Percentiles rank a stretch among this genome's conserved stretches.
phyloP scores from a whole-genome alignment of 2,113 vertebrate genomes.

The Hipposideros armiger region DNA sequence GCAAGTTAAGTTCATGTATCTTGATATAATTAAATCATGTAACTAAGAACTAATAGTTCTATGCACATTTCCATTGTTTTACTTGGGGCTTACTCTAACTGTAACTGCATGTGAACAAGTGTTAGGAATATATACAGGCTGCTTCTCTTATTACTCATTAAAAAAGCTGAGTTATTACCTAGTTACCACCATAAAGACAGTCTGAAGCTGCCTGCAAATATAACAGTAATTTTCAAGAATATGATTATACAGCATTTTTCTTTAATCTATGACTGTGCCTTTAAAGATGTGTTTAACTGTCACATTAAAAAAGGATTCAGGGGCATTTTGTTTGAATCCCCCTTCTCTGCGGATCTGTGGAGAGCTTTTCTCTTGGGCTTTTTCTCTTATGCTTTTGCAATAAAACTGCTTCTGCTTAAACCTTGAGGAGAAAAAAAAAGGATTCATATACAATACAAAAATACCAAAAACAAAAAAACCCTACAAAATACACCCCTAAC shows the following conservation, averaged over 20 bases:
- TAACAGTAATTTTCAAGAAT: conserved; percentile 82
- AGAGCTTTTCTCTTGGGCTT: too few species aligned
- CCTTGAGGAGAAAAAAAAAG: conserved; percentile 60
- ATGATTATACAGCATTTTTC: conserved; percentile 73
- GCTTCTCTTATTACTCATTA: conserved; percentile 63
- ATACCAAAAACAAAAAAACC: conserved; percentile 83
- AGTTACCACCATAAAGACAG: conserved; percentile 67
- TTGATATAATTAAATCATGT: neutral
- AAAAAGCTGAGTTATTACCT: conserved; percentile 44
- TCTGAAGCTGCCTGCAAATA: conserved; percentile 76
- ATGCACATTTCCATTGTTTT: too few species aligned
- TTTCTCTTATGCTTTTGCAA: too few species aligned
- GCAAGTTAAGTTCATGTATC: too few species aligned
- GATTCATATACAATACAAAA: conserved; percentile 88
- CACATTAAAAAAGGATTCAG: conserved; percentile 84
- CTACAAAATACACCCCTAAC: conserved; percentile 85
- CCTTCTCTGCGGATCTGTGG: too few species aligned
- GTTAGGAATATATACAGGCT: conserved; percentile 64
- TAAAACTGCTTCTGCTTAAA: too few species aligned
- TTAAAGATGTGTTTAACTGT: conserved; percentile 86
- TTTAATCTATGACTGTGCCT: conserved; percentile 86
- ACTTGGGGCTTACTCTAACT: neutral
- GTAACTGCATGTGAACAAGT: neutral
- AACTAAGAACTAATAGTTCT: neutral
- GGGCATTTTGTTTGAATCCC: too few species aligned